Conservation (phyloP, 2,888 invertebrate species). For the Pseudococcus jackbeardsleyi region DNA sequence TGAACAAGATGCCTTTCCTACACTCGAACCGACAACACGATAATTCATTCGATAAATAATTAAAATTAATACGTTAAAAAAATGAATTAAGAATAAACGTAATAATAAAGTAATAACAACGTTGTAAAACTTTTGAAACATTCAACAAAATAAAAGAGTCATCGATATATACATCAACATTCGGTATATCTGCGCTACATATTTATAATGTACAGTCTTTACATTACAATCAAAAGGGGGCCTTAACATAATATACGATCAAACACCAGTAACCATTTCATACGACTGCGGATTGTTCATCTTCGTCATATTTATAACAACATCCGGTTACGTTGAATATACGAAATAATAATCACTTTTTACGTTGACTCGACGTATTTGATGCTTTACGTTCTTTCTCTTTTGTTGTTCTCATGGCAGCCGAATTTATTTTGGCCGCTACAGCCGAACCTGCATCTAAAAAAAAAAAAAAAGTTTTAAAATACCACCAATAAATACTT, state of each 20-base stretch:
- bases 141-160: slow-evolving; percentile 21
- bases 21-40: not conserved
- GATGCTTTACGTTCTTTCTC: slow-evolving; percentile 66
- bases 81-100: not conserved
- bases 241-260: not conserved
- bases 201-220: slow-evolving; percentile 43
- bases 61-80: slow-evolving; percentile 37
- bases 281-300: not conserved
- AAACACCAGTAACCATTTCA: slow-evolving; percentile 5
- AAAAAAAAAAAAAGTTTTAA: not conserved
- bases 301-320: not conserved
- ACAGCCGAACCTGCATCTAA: slow-evolving; percentile 67
- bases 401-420: slow-evolving; percentile 66
- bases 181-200: slow-evolving; percentile 10
- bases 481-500: no score
- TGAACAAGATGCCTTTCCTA: not conserved
- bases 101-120: slow-evolving; percentile 38
- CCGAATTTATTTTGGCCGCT: slow-evolving; percentile 67
- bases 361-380: slow-evolving; percentile 52
- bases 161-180: slow-evolving; percentile 37
- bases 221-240: not conserved
- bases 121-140: slow-evolving; percentile 4
- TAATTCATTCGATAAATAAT: not conserved
- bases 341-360: slow-evolving; percentile 56
- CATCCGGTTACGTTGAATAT: slow-evolving; percentile 39